Percentiles rank a stretch among this genome's conserved stretches.
These are phyloP conservation scores for Hypocryptadius cinnamomeus DNA, from an alignment of 2,113 vertebrate genomes.

Conservation along the genomic window DNA sequence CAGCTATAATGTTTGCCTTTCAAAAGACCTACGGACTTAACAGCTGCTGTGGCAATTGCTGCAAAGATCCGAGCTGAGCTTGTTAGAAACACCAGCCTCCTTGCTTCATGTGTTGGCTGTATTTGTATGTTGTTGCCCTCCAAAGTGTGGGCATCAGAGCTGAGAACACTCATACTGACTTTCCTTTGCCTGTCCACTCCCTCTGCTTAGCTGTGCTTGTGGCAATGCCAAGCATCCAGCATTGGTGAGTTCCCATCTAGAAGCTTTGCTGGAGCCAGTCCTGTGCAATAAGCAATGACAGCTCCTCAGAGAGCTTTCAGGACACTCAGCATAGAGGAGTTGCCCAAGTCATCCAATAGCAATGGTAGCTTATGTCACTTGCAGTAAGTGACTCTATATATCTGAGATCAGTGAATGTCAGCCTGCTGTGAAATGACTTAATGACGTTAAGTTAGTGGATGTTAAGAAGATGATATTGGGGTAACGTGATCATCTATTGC, in stretches of 20 bases:
- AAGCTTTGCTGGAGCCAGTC: neutral
- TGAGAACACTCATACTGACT: neutral
- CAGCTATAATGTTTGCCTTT: neutral
- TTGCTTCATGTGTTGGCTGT: neutral
- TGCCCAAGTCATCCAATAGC: neutral
- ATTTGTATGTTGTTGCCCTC: neutral
- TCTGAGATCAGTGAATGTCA: neutral
- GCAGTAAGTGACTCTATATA: neutral
- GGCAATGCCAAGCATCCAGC: neutral
- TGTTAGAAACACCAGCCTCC: neutral
- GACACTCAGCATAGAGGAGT: neutral
- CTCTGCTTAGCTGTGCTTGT: neutral
- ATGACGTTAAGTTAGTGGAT: neutral
- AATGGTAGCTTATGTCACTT: neutral
- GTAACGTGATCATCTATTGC: neutral
- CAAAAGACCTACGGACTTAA: neutral
- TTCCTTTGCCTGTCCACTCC: neutral
- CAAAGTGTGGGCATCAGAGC: neutral
- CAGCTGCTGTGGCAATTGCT: constrained; percentile 9
- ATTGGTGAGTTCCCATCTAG: neutral
- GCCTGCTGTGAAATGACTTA: neutral
- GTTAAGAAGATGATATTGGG: neutral
- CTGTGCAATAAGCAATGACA: neutral
- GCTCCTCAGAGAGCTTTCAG: neutral
- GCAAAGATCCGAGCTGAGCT: neutral